Percentiles rank a stretch among this genome's conserved stretches.
Evolutionary conservation across 2,888 invertebrate species (phyloP).

Genomic region (Amphipoea oculea): DNA sequence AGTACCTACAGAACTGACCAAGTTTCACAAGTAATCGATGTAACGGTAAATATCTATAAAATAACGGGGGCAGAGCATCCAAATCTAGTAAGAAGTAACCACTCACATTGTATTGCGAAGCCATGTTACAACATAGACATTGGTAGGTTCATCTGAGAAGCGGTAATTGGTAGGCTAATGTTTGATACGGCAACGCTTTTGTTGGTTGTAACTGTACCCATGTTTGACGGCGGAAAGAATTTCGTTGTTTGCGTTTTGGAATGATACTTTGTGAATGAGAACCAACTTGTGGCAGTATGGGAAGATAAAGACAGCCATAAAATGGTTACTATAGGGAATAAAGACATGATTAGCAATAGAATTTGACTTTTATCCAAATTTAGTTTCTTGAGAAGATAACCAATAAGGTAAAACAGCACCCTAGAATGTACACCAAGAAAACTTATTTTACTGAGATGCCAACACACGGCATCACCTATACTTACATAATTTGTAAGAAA

Average conservation of each 20-base stretch:
- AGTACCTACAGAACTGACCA: constrained; percentile 63
- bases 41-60: constrained; percentile 73
- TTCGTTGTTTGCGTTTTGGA: constrained; percentile 28
- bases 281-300: neutral
- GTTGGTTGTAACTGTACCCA: constrained; percentile 63
- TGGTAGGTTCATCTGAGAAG: constrained; percentile 66
- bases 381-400: neutral
- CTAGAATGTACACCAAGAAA: neutral
- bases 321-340: neutral
- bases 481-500: constrained; percentile 9
- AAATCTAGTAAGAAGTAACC: constrained; percentile 68
- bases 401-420: neutral
- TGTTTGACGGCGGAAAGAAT: constrained; percentile 43
- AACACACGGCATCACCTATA: neutral
- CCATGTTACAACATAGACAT: constrained; percentile 72
- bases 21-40: constrained; percentile 76
- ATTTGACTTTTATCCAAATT: neutral
- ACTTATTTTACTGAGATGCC: neutral
- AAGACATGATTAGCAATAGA: neutral
- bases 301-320: neutral
- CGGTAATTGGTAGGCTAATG: constrained; percentile 64
- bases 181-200: constrained; percentile 63
- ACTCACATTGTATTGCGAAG: constrained; percentile 69
- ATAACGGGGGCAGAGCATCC: constrained; percentile 75
- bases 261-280: neutral